phyloP scores from a whole-genome alignment of 2,888 invertebrate genomes.

The Deilephila elpenor region DNA sequence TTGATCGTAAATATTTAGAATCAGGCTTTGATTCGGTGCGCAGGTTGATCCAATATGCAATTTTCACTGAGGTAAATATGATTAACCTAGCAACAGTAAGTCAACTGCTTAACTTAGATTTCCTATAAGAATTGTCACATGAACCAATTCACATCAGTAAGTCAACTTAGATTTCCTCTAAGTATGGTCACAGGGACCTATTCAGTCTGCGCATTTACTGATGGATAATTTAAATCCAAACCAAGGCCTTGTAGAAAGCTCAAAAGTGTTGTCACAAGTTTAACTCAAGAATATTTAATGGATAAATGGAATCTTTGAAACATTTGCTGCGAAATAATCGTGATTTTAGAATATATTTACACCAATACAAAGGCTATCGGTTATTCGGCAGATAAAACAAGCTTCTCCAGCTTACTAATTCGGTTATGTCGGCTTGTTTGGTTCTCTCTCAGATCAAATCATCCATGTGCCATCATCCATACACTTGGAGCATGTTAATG shows the following conservation, averaged over 20 bases:
- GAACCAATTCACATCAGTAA: too few relatives aligned
- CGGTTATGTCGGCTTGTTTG: conserved; percentile 9
- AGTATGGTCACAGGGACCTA: too few relatives aligned
- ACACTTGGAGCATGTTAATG: background rate
- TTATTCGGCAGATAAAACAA: conserved; percentile 10
- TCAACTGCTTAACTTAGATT: too few relatives aligned
- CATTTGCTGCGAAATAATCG: background rate
- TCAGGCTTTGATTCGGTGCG: background rate
- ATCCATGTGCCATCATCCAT: background rate
- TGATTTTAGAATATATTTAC: background rate
- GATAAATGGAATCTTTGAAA: background rate
- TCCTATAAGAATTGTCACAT: too few relatives aligned
- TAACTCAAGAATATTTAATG: background rate
- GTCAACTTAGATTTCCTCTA: too few relatives aligned
- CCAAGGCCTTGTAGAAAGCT: background rate
- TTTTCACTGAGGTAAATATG: too few relatives aligned
- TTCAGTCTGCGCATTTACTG: too few relatives aligned
- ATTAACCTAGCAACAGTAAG: too few relatives aligned
- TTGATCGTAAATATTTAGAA: background rate
- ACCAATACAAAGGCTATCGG: background rate
- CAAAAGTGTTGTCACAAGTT: background rate
- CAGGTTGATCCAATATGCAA: too few relatives aligned
- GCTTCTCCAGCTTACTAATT: conserved; percentile 23
- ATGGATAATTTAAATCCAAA: background rate
- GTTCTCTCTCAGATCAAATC: conserved; percentile 13